Evolutionary conservation across 1,140 invertebrate species (phyloP), one percentile per base, ranked within the genome.

Genomic region (Aphelenchoides avenae): DNA sequence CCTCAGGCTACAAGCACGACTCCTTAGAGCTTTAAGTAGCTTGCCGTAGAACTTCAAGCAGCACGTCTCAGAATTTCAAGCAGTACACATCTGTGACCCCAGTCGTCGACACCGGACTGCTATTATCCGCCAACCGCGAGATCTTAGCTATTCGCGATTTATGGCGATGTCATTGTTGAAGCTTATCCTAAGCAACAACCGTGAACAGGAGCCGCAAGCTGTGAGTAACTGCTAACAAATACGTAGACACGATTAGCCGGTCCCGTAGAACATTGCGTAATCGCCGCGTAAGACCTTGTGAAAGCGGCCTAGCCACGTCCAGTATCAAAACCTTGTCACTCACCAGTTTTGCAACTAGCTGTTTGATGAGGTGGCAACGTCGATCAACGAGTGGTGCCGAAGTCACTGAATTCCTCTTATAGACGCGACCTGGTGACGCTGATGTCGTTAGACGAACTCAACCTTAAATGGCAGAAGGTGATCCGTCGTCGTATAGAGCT

Each of bases 311-410:
- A 74, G 68, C 43, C 43, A 76, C 7, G 46, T 72, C 7, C 61
- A 72, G 20, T 66, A 70, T 33, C 73, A 75, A 36, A 77, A 75
- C 37, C 49, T 77, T 49, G 40, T 71, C 5, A 31, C 73, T 11
- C 76, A 76, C 41, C 70, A 75, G 40, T 75, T 67, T 47, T 75
- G 71, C 22, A 56, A 70, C 18, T 71, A 76, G 49, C 51, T 66
- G 13, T 30, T 75, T 18, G 73, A 75, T 42, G 73, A 75, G 27
- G n/a, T 75, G 7, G 52, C 46, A 27, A 34, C 42, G 11, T 44
- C 43, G 11, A 61, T 76, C 26, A 27, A 36, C 4, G 50, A 50
- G 24, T 55, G n/a, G n/a, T 76, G 30, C 70, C 68, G 50, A 49
- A 46, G 43, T 55, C 55, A 1, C 50, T 74, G 2, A 22, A 15